phyloP scores from a whole-genome alignment of 2,888 invertebrate genomes.

The Arrhopalites spinosus region DNA sequence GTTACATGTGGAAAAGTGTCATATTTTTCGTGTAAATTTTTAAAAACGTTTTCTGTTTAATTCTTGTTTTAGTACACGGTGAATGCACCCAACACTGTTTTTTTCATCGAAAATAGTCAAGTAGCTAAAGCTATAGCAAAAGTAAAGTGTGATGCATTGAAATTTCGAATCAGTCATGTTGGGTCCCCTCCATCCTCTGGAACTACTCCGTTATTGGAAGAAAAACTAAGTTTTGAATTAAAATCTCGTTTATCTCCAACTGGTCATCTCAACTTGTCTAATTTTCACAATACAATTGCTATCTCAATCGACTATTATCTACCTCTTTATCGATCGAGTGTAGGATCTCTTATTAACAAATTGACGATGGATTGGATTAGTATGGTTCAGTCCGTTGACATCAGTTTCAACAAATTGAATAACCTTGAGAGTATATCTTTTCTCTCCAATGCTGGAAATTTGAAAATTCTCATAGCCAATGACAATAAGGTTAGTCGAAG shows the following conservation, averaged over 20 bases:
- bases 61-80: constrained; percentile 24
- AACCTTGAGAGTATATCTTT: constrained; percentile 18
- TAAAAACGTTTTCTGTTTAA: not conserved
- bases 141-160: constrained; percentile 21
- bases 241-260: constrained; percentile 20
- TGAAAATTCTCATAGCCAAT: constrained; percentile 16
- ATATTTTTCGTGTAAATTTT: not conserved
- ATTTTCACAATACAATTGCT: constrained; percentile 26
- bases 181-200: constrained; percentile 20
- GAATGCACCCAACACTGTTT: constrained; percentile 29
- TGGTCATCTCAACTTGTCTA: constrained; percentile 29
- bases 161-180: constrained; percentile 21
- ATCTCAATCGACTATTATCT: constrained; percentile 25
- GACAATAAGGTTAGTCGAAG: constrained; percentile 32
- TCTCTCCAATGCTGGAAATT: constrained; percentile 26
- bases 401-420: constrained; percentile 17
- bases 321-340: constrained; percentile 24
- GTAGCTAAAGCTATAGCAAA: constrained; percentile 26
- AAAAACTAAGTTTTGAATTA: constrained; percentile 26
- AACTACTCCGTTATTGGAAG: constrained; percentile 27
- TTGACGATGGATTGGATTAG: constrained; percentile 27
- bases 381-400: constrained; percentile 25
- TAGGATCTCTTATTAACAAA: constrained; percentile 11
- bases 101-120: constrained; percentile 27
- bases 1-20: not conserved